These are phyloP conservation scores for Monoplex corrugatus DNA, from an alignment of 2,888 invertebrate genomes.

Conservation along the genomic window DNA sequence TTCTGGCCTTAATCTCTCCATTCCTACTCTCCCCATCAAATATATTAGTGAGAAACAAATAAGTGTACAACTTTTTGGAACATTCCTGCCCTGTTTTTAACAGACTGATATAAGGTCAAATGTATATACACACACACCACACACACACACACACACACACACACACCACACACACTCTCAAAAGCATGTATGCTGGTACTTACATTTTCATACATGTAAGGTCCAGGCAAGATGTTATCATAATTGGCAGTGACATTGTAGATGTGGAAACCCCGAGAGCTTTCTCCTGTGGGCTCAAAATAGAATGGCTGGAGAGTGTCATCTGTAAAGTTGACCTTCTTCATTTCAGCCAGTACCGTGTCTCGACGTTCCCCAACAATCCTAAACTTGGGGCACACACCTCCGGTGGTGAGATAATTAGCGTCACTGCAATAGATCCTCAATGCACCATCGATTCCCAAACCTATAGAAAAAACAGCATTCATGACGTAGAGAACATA, in stretches of 20 bases:
- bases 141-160: background rate
- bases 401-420: background rate
- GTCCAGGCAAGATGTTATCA: background rate
- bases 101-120: background rate
- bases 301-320: constrained; percentile 75
- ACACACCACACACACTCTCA: background rate
- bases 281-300: constrained; percentile 72
- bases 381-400: constrained; percentile 37
- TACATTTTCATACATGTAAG: constrained; percentile 56
- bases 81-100: background rate
- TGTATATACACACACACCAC: background rate
- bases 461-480: constrained; percentile 76
- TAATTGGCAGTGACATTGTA: constrained; percentile 65
- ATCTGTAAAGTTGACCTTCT: constrained; percentile 70
- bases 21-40: no score
- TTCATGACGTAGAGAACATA: constrained; percentile 79
- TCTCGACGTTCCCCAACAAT: constrained; percentile 72
- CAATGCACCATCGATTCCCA: constrained; percentile 73
- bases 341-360: constrained; percentile 65
- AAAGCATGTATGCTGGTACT: no score
- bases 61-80: no score
- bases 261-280: constrained; percentile 77
- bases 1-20: no score
- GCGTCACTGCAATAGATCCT: constrained; percentile 60
- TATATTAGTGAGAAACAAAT: no score